These are phyloP conservation scores for Timema cristinae DNA, from an alignment of 2,888 invertebrate genomes.

Conservation along the genomic window DNA sequence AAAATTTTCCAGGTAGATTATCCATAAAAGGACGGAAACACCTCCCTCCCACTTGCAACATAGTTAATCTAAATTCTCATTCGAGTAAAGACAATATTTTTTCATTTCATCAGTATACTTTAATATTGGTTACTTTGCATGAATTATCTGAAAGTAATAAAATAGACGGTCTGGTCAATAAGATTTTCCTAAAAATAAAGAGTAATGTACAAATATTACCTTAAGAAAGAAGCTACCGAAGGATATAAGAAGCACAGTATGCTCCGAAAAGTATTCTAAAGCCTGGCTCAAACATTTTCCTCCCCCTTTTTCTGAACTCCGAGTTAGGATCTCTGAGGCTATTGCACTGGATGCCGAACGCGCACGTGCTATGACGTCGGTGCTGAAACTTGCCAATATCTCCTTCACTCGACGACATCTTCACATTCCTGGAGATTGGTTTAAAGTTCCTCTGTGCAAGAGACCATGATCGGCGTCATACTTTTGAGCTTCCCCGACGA, in stretches of 20 bases:
- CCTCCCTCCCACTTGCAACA: no score
- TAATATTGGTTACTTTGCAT: no score
- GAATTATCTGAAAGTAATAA: no score
- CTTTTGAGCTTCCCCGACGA: slow-evolving; percentile 18
- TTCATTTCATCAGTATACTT: no score
- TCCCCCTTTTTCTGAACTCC: slow-evolving; percentile 41
- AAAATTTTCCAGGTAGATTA: no score
- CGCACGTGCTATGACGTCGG: slow-evolving; percentile 41
- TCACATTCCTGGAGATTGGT: slow-evolving; percentile 20
- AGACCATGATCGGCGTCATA: slow-evolving; percentile 13
- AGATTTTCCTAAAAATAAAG: no score
- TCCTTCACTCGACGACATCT: slow-evolving; percentile 30
- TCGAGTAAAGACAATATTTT: no score
- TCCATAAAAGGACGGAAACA: no score
- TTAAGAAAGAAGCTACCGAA: no score
- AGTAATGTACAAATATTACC: no score
- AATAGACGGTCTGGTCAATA: no score
- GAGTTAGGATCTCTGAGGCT: slow-evolving; percentile 41
- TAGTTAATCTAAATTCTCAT: no score
- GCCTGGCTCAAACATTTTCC: slow-evolving; percentile 37
- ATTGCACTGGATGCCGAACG: slow-evolving; percentile 46
- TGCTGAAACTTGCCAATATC: slow-evolving; percentile 32
- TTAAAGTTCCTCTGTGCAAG: slow-evolving; percentile 31
- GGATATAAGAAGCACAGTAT: slow-evolving; percentile 34
- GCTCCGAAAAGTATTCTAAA: slow-evolving; percentile 36